A percentile compares a stretch with the other conserved stretches of the same genome.
Conservation (phyloP, 2,113 vertebrate species). For the Dromaius novaehollandiae region DNA sequence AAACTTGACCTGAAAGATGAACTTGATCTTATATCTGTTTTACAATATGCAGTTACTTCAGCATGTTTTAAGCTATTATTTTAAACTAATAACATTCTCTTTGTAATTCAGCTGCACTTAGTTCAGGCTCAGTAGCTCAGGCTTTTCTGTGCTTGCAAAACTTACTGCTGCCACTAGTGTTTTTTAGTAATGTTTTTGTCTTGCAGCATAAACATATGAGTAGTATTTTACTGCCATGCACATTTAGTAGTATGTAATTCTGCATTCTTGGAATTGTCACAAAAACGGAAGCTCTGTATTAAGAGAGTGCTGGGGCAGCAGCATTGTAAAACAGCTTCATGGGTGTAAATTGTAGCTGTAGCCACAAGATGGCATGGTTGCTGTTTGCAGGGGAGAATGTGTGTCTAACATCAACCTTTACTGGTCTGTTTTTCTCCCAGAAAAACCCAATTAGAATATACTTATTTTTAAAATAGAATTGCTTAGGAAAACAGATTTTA, state of each 20-base stretch:
- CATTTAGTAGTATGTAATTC: background rate
- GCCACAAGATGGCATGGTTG: slow-evolving; percentile 72
- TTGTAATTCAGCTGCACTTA: accelerated
- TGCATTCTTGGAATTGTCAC: background rate
- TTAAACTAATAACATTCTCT: background rate
- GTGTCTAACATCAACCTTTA: background rate
- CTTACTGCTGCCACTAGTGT: background rate
- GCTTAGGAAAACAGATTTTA: slow-evolving; percentile 24
- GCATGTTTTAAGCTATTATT: background rate
- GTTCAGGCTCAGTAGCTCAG: background rate
- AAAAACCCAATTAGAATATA: background rate
- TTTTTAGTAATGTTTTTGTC: background rate
- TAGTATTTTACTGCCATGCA: background rate
- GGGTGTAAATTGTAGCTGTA: background rate
- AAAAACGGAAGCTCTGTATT: background rate
- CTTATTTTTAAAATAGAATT: background rate
- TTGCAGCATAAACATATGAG: background rate
- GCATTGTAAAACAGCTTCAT: background rate
- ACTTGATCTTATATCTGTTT: background rate
- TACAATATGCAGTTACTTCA: background rate
- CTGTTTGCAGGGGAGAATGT: background rate
- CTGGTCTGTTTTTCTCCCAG: background rate
- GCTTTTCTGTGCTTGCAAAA: background rate
- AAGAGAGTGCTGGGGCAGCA: background rate
- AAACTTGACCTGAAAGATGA: background rate